Evolutionary conservation across 2,797 vertebrate genomes (phyloP), one percentile per base, ranked within the genome.

Genomic region (Catharus ustulatus): DNA sequence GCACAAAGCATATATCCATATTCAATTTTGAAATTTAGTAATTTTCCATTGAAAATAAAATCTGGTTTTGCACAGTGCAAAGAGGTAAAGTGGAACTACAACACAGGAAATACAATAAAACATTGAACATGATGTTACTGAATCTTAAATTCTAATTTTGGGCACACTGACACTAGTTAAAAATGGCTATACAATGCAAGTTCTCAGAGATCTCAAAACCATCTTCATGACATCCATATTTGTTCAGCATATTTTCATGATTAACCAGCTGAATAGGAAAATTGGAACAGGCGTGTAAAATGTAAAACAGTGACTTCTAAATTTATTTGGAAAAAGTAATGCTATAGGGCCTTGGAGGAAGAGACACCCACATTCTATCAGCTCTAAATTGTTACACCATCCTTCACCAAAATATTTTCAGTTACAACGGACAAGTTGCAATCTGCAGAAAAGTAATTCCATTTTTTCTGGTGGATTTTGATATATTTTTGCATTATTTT

Each of bases 1-100:
- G 17, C 79, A 91, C 71, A 88, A 83, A 76, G 76, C 45, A 66
- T 49, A 90, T 52, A 93, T 26, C 24, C 26, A 45, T 32, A 71
- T 8, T 90, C 67, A 64, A 36, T 51, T 89, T 42, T 27, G 26
- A 89, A 84, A 95, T 80, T 55, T 81, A 64, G 57, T 81, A 46
- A 45, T 81, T 84, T 93, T 91, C 77, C 66, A 75, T 73, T 82
- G 75, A 73, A 94, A 96, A 91, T 69, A 96, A 83, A 80, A 87
- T 90, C 64, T 57, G 19, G 2, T 27, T 95, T 85, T 93, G 23
- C 21, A 12, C 42, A 84, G 26, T 22, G 34, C 57, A 89, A 95
- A 77, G 81, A 54, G 34, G 52, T 92, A 64, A 94, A 45, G 7
- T 26, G 32, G 45, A 94, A 95, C 90, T 62, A 64, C 74, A 89